These are phyloP conservation scores for Rattus rattus DNA, from an alignment of 2,113 vertebrate species.

Conservation along the genomic window DNA sequence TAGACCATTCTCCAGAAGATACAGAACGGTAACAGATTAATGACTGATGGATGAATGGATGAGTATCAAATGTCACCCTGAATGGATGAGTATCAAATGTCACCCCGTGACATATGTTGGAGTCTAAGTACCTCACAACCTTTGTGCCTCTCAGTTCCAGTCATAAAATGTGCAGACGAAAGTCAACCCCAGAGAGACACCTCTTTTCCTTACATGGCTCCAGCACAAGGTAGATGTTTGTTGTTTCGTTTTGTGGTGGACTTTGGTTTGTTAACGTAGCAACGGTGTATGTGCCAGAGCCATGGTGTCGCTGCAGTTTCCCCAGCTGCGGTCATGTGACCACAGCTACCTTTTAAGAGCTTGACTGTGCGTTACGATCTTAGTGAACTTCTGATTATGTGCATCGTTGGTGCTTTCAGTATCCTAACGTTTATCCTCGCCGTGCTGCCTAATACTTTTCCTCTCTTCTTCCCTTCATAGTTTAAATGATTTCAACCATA, in stretches of 20 bases:
- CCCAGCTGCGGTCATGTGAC: background rate
- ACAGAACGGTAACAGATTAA: background rate
- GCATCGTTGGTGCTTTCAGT: background rate
- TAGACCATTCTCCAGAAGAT: background rate
- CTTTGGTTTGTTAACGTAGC: background rate
- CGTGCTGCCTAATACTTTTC: background rate
- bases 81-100: background rate
- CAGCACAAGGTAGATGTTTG: background rate
- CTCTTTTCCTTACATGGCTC: background rate
- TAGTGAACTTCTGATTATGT: conserved; percentile 1
- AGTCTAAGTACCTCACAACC: background rate
- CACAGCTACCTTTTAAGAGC: background rate
- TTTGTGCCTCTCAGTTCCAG: background rate
- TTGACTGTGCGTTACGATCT: background rate
- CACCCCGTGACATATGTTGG: background rate
- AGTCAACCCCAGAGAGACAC: background rate
- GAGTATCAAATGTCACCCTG: background rate
- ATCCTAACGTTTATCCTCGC: background rate
- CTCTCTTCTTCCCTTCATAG: background rate
- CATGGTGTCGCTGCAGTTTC: background rate
- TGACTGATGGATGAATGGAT: background rate
- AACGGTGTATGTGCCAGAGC: background rate
- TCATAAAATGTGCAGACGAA: background rate
- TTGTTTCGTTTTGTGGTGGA: background rate
- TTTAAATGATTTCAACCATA: conserved; percentile 6